These are phyloP conservation scores for Agonopterix heracliana DNA, from an alignment of 2,888 invertebrate species.

Conservation along the genomic window DNA sequence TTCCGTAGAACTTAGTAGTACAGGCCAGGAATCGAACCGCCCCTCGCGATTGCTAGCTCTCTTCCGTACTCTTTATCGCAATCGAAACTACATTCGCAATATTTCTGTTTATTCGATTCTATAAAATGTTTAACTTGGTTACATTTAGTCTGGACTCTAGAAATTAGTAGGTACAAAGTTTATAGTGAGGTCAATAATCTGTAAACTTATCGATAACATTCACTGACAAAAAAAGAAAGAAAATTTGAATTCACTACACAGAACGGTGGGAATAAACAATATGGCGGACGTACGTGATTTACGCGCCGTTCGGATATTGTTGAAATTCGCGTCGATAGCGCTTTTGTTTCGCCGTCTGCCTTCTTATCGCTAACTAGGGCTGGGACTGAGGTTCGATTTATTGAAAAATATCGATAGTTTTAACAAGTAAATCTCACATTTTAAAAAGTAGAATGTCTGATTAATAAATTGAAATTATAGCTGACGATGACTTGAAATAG, in stretches of 20 bases:
- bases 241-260: slow-evolving; percentile 20
- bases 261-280: slow-evolving; percentile 52
- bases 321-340: slow-evolving; percentile 64
- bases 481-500: too few species aligned
- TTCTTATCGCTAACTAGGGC: slow-evolving; percentile 18
- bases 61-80: too few species aligned
- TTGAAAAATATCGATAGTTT: neutral
- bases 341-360: slow-evolving; percentile 62
- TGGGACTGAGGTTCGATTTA: neutral
- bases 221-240: slow-evolving; percentile 28
- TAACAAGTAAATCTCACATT: neutral
- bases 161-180: neutral
- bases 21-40: too few species aligned
- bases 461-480: too few species aligned
- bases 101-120: too few species aligned
- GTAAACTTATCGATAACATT: slow-evolving; percentile 41
- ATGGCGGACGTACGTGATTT: slow-evolving; percentile 56
- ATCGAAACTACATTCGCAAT: too few species aligned
- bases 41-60: too few species aligned
- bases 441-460: too few species aligned
- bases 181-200: slow-evolving; percentile 23
- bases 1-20: too few species aligned
- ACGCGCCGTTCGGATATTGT: slow-evolving; percentile 54
- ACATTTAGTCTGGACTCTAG: too few species aligned
- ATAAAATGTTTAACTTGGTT: too few species aligned